Base-by-base conservation (phyloP, 1,140 invertebrate genomes). In the Pygmarrhopalites habei region DNA sequence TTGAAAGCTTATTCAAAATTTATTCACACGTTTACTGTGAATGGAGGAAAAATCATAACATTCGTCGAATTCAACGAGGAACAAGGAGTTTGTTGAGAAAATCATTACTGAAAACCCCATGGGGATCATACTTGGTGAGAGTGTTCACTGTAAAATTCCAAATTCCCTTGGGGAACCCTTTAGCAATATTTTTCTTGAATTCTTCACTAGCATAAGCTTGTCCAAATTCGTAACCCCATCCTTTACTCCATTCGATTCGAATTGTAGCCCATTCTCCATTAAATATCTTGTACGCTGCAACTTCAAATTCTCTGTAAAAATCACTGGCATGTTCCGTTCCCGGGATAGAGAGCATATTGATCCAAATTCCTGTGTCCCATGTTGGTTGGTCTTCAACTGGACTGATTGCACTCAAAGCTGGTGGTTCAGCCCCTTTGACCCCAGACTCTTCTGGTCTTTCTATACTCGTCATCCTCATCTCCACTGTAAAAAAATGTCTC, bases 201-300 rank as follows among this genome's bases (percentile, higher is more conserved):
- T 28, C 12, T 12, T 30, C 46, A 30, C 23, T 30, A 26, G 4
- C 28, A 7, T 26, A 26, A 10, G 15, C 52, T 25, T 19, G 5
- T 25, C 12, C 28, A 17, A 4, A 12, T 10, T 25, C 28, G 25
- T 49, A 64, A 19, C 44, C 62, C 62, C 62, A 64, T 23, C 55
- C 62, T 58, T 64, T 64, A 14, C 26, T 17, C 62, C 62, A 64
- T 1, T 58, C 62, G 0, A 52, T 44, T 51, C 62, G 47, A 0
- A 30, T 21, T 10, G 51, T 19, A 0, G 29, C 62, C 32, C 28
- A 7, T 2, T n/a, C 17, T n/a, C 55, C 55, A 28, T 64, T 30
- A 46, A 63, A 63, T 10, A 3, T 2, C 1, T 2, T 26, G 2
- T 53, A 39, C 1, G 57, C 7, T 10, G 47, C 56, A 21, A 17